Conservation (phyloP, 2,888 invertebrate genomes). For the Ectropis crepuscularia region DNA sequence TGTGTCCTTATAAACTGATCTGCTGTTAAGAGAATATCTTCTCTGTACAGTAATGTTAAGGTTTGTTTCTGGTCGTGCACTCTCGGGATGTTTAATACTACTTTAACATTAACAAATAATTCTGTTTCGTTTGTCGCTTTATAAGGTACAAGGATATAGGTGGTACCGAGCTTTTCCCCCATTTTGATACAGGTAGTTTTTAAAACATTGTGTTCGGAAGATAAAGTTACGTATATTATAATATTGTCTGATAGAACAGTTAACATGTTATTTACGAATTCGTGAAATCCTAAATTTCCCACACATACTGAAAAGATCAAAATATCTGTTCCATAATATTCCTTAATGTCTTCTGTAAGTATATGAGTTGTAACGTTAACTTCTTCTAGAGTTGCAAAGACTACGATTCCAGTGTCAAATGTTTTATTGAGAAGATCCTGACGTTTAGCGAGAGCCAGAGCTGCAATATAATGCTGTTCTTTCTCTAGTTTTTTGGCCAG, state of each 20-base stretch:
- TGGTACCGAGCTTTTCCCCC: conserved; percentile 53
- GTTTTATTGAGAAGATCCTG: conserved; percentile 64
- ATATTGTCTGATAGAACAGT: conserved; percentile 50
- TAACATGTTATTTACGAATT: conserved; percentile 54
- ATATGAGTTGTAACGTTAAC: conserved; percentile 52
- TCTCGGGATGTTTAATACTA: conserved; percentile 64
- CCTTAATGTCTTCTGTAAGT: conserved; percentile 57
- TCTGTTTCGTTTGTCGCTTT: conserved; percentile 42
- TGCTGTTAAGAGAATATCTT: conserved; percentile 53
- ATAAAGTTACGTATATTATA: conserved; percentile 62
- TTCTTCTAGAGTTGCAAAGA: conserved; percentile 67
- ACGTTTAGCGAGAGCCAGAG: conserved; percentile 66
- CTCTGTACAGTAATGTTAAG: conserved; percentile 63
- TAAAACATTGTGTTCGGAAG: conserved; percentile 48
- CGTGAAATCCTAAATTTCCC: conserved; percentile 46
- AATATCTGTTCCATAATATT: conserved; percentile 59
- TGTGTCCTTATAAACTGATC: conserved; percentile 66
- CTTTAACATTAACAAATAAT: conserved; percentile 57
- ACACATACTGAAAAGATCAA: conserved; percentile 61
- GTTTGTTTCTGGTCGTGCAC: conserved; percentile 57
- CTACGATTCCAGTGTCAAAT: conserved; percentile 50
- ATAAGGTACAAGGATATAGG: conserved; percentile 59
- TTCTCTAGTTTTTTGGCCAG: conserved; percentile 54
- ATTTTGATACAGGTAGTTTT: conserved; percentile 63
- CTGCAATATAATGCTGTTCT: conserved; percentile 64